Evolutionary conservation across 2,113 vertebrate species (phyloP), one percentile per base, ranked within the genome.

Genomic region (Puntigrus tetrazona): DNA sequence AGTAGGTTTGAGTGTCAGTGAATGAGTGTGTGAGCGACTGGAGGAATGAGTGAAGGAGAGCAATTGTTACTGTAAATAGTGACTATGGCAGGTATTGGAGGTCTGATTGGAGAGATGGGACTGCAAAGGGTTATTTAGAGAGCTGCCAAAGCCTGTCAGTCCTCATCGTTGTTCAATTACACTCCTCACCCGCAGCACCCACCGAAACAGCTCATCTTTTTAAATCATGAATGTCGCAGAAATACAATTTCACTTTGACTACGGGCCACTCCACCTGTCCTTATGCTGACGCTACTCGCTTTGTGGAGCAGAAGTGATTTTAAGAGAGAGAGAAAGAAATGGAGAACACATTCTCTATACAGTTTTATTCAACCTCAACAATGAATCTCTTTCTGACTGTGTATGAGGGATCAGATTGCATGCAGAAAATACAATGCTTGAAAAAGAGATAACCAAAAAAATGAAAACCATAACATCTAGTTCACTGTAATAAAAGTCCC

Each of bases 201-300:
- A 31, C 72, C 22, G 52, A 87, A 85, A 85, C 57, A 25, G 52
- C 82, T 81, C 76, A 74, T 45, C 63, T 87, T 45, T 78, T 80
- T 85, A 81, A 89, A 81, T 38, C 82, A 88, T 83, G 79, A 83
- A 82, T 55, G 38, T 83, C 76, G 93, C 93, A 93, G 94, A 94
- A 95, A 92, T 92, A 94, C 94, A 95, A 95, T 94, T 95, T 96
- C 93, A 96, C 94, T 95, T 95, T 95, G 93, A 95, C 94, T 74
- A 47, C 22, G 89, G 92, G 86, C 86, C 65, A 52, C 63, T 82
- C 78, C 55, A 75, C 29, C 78, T 81, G 69, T 73, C 77, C 52
- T 38, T 34, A 76, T 67, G 16, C 61, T 36, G 29, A 55, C 31
- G 34, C 10, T 14, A 36, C 7, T n/a, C 20, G 41, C 34, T 27